A percentile compares a stretch with the other conserved stretches of the same genome.
These are phyloP conservation scores for Oreortyx pictus DNA, from an alignment of 2,797 vertebrate genomes.

Conservation along the genomic window DNA sequence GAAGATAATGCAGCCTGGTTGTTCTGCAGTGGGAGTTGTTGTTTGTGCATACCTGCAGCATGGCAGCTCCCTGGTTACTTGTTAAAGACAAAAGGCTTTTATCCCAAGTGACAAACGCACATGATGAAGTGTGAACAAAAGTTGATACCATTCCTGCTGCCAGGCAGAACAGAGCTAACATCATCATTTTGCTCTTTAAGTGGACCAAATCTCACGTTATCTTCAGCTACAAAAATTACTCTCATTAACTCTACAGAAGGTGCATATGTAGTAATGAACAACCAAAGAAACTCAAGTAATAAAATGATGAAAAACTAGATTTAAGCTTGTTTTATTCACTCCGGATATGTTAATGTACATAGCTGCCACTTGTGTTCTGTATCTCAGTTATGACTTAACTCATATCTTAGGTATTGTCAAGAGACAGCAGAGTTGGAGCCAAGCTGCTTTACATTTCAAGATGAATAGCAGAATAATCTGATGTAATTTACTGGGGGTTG, in stretches of 20 bases:
- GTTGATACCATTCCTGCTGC: not conserved
- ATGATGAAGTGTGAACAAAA: not conserved
- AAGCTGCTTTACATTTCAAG: not conserved
- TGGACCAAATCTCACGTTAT: not conserved
- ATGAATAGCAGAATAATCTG: not conserved
- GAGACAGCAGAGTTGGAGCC: not conserved
- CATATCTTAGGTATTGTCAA: not conserved
- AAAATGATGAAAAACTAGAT: not conserved
- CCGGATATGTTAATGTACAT: not conserved
- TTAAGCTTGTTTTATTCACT: not conserved
- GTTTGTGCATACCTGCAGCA: not conserved
- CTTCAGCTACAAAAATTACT: not conserved
- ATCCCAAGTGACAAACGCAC: not conserved
- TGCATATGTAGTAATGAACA: not conserved
- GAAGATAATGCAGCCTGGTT: not conserved
- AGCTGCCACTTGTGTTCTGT: not conserved
- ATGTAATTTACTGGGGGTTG: no score
- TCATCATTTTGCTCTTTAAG: not conserved
- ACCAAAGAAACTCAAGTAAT: not conserved
- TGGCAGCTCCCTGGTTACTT: not conserved
- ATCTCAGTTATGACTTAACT: not conserved
- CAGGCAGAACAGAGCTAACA: not conserved
- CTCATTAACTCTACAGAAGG: not conserved
- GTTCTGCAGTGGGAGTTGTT: not conserved
- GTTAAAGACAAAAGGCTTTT: not conserved